Evolutionary conservation across 2,888 invertebrate genomes (phyloP), one percentile per base, ranked within the genome.

Genomic region (Nomada ruficornis): DNA sequence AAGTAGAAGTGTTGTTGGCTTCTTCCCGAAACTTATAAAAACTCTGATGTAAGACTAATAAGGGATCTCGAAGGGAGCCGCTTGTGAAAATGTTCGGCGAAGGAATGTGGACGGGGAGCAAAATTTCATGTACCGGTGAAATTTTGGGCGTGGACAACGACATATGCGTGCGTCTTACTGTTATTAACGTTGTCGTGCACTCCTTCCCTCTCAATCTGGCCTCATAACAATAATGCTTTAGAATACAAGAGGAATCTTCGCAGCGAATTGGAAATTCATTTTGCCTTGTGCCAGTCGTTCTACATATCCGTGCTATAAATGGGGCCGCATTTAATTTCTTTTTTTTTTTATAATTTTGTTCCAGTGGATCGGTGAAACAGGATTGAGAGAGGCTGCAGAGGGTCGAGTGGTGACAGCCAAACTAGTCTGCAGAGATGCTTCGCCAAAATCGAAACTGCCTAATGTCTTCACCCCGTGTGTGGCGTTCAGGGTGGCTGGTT

Each of bases 361-460:
- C 23, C 94, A 98, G 97, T 98, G 98, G 98, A 95, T 96, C 83
- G 98, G 98, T 7, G 97, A 98, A 92, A 94, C 96, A 18, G 97
- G 97, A 74, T 94, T 98, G 54, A 96, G 97, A 36, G 94, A 95
- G 50, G 95, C 96, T 85, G 97, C 98, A 95, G 96, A 97, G 80
- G 98, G 98, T 0, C 96, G 97, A 67, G 95, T 98, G 70, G 96
- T 98, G 90, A 95, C 98, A 72, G 97, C 97, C 15, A 96, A 97
- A 84, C 94, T 98, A 77, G 95, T 97, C 89, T 98, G 98, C 92
- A 95, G 97, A 75, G 97, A 97, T 93, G 95, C 96, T 67, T 95
- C 95, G 13, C 93, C 95, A 1, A 94, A 95, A 0, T 92, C 94
- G 0, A 88, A 88, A 52, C 86, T 94, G 42, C 89, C 94, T 2